phyloP scores from a whole-genome alignment of 2,888 invertebrate genomes.

The Gari tellinella region DNA sequence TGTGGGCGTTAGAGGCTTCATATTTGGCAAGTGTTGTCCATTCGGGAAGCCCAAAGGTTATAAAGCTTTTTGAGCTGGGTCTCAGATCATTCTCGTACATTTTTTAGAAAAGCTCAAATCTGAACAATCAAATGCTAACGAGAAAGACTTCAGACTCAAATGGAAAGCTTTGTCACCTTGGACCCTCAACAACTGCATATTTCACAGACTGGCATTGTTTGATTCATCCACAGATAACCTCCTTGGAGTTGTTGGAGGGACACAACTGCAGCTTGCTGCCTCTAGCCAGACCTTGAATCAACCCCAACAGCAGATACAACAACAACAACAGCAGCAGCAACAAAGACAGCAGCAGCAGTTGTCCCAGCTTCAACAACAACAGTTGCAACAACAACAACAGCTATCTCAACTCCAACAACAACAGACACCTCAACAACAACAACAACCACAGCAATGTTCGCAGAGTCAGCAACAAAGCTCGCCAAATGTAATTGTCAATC shows the following conservation, averaged over 20 bases:
- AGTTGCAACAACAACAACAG: slow-evolving; percentile 3
- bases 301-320: slow-evolving; percentile 5
- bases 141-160: too few relatives aligned
- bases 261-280: slow-evolving; percentile 3
- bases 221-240: slow-evolving; percentile 35
- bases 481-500: slow-evolving; percentile 39
- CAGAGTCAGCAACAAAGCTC: slow-evolving; percentile 15
- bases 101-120: too few relatives aligned
- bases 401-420: slow-evolving; percentile 10
- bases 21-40: too few relatives aligned
- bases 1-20: too few relatives aligned
- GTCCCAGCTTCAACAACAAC: slow-evolving; percentile 3
- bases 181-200: too few relatives aligned
- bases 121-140: too few relatives aligned
- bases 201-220: too few relatives aligned
- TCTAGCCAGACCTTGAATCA: neutral
- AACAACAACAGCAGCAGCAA: neutral
- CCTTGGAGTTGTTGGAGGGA: slow-evolving; percentile 27
- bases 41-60: too few relatives aligned
- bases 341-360: slow-evolving; percentile 6
- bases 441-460: slow-evolving; percentile 10
- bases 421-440: slow-evolving; percentile 10
- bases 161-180: too few relatives aligned
- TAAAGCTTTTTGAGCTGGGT: too few relatives aligned
- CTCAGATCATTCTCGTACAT: too few relatives aligned